Conservation (phyloP, 2,888 invertebrate species). For the Melieria picta region DNA sequence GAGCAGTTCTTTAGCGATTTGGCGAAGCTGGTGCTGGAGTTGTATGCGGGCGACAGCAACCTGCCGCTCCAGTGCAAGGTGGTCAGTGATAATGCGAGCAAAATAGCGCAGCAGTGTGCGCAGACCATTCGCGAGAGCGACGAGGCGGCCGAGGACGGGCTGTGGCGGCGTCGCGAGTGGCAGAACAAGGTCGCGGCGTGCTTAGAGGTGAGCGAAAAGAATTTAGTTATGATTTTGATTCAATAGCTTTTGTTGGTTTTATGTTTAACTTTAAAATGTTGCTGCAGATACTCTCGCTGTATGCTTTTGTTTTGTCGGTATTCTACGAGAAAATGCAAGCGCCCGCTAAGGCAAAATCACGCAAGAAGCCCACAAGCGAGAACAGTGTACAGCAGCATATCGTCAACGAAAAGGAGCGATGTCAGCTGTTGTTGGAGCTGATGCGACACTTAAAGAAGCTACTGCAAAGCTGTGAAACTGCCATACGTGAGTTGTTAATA, state of each 20-base stretch:
- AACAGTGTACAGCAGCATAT: conserved; percentile 48
- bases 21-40: conserved; percentile 61
- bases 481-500: conserved; percentile 55
- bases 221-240: neutral
- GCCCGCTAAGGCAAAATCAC: conserved; percentile 55
- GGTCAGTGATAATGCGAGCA: conserved; percentile 56
- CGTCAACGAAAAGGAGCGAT: conserved; percentile 61
- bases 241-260: neutral
- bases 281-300: conserved; percentile 61
- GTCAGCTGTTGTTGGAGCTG: conserved; percentile 59
- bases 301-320: conserved; percentile 63
- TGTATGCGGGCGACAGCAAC: conserved; percentile 58
- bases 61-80: conserved; percentile 56
- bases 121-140: conserved; percentile 65
- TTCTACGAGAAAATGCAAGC: conserved; percentile 62
- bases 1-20: conserved; percentile 63
- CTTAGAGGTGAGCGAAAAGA: conserved; percentile 69
- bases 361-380: conserved; percentile 48
- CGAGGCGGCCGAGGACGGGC: conserved; percentile 62
- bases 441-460: conserved; percentile 63
- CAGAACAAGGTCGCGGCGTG: conserved; percentile 71
- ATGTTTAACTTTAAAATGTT: neutral
- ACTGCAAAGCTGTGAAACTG: conserved; percentile 59
- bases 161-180: conserved; percentile 68
- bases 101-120: conserved; percentile 54